A percentile compares a stretch with the other conserved stretches of the same genome.
These are phyloP conservation scores for Caenorhabditis uteleia DNA, from an alignment of 2,888 invertebrate species.

Conservation along the genomic window DNA sequence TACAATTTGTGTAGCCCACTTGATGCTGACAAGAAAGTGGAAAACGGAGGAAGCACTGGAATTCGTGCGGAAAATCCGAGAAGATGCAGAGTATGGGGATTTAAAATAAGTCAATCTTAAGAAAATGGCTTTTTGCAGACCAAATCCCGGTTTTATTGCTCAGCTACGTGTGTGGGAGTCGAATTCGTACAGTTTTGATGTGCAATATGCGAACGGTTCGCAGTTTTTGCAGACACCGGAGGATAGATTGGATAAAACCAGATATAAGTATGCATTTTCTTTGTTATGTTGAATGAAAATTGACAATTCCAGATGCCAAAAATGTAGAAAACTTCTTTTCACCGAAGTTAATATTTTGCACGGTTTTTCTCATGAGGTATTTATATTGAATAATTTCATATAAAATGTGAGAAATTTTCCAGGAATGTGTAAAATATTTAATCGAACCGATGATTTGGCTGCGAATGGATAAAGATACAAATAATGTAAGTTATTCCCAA, in stretches of 20 bases:
- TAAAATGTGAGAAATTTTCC: neutral
- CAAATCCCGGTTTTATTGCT: slow-evolving; percentile 17
- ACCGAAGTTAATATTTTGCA: slow-evolving; percentile 10
- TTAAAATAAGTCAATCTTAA: neutral
- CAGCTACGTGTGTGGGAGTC: too few relatives aligned
- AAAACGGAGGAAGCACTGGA: slow-evolving; percentile 9
- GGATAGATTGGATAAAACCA: too few relatives aligned
- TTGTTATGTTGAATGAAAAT: neutral
- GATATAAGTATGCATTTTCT: too few relatives aligned
- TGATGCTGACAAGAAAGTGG: slow-evolving; percentile 15
- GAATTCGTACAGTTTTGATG: too few relatives aligned
- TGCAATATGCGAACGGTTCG: too few relatives aligned
- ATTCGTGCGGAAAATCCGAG: slow-evolving; percentile 15
- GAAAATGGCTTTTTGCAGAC: slow-evolving; percentile 10
- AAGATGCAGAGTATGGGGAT: slow-evolving; percentile 5
- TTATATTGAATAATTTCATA: neutral
- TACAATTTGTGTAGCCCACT: slow-evolving; percentile 17
- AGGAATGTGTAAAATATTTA: slow-evolving; percentile 10
- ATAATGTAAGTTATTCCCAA: slow-evolving; percentile 4
- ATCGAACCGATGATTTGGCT: slow-evolving; percentile 34
- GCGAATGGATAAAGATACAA: neutral
- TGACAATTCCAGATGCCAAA: slow-evolving; percentile 15
- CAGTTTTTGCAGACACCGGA: too few relatives aligned
- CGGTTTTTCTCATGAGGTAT: neutral
- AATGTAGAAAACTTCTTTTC: slow-evolving; percentile 23